phyloP scores from a whole-genome alignment of 2,113 vertebrate genomes.

The Rhinolophus ferrumequinum region DNA sequence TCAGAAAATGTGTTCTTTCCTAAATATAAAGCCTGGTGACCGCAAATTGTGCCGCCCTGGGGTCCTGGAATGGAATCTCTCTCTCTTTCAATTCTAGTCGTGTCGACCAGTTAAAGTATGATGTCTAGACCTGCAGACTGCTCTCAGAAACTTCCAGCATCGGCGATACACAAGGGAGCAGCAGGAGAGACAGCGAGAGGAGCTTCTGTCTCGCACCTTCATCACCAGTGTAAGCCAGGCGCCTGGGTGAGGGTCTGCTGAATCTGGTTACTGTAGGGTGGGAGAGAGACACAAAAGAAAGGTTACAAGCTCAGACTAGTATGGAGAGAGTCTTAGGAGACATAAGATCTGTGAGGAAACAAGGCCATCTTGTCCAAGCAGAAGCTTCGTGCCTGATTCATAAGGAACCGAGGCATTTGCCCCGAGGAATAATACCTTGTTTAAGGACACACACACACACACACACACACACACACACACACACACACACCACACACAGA shows the following conservation, averaged over 20 bases:
- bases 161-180: conserved; percentile 91
- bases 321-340: too few relatives aligned
- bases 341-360: too few relatives aligned
- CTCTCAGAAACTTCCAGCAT: conserved; percentile 95
- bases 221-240: conserved; percentile 92
- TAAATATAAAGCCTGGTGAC: background rate
- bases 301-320: too few relatives aligned
- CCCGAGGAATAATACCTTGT: too few relatives aligned
- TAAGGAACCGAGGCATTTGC: too few relatives aligned
- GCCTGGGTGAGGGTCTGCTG: background rate
- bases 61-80: conserved; percentile 53
- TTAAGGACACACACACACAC: too few relatives aligned
- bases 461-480: too few relatives aligned
- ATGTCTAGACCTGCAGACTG: conserved; percentile 94
- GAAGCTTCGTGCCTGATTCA: too few relatives aligned
- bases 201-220: conserved; percentile 94
- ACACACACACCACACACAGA: too few relatives aligned
- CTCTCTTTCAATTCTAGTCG: conserved; percentile 81
- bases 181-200: conserved; percentile 95
- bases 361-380: too few relatives aligned
- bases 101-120: conserved; percentile 98
- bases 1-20: background rate
- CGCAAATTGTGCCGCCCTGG: background rate
- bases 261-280: too few relatives aligned
- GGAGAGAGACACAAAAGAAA: too few relatives aligned